phyloP scores from a whole-genome alignment of 2,113 vertebrate species.

The Zeus faber region DNA sequence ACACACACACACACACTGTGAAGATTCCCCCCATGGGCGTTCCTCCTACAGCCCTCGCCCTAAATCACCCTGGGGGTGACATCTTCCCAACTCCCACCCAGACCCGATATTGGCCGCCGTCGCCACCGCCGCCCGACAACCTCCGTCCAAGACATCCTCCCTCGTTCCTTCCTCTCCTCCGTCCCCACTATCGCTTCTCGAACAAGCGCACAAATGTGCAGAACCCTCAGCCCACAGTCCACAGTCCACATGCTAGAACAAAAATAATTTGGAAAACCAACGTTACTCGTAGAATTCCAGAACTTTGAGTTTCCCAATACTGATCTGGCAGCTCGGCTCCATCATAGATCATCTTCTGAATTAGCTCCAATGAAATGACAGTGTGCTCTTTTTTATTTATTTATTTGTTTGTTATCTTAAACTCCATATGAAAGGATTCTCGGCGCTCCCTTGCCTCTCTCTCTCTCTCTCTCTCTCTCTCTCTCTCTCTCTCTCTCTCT shows the following conservation, averaged over 20 bases:
- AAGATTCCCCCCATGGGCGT: slow-evolving; percentile 63
- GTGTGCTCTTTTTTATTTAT: too few relatives aligned
- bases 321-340: neutral
- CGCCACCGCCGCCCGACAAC: slow-evolving; percentile 17
- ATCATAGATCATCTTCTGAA: too few relatives aligned
- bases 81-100: slow-evolving; percentile 54
- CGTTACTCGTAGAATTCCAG: too few relatives aligned
- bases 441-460: slow-evolving; percentile 18
- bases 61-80: slow-evolving; percentile 66
- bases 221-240: slow-evolving; percentile 39
- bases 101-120: too few relatives aligned
- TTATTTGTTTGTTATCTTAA: too few relatives aligned
- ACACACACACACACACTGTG: slow-evolving; percentile 37
- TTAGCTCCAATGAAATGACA: too few relatives aligned
- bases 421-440: slow-evolving; percentile 48
- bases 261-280: slow-evolving; percentile 38
- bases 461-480: slow-evolving; percentile 27
- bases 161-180: slow-evolving; percentile 15
- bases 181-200: slow-evolving; percentile 31
- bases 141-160: slow-evolving; percentile 44
- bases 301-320: slow-evolving; percentile 25
- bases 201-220: slow-evolving; percentile 46
- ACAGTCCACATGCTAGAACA: slow-evolving; percentile 30
- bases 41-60: slow-evolving; percentile 58
- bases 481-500: slow-evolving; percentile 34